Evolutionary conservation across 2,888 invertebrate species (phyloP), one percentile per base, ranked within the genome.

Genomic region (Eucera pruinosa): DNA sequence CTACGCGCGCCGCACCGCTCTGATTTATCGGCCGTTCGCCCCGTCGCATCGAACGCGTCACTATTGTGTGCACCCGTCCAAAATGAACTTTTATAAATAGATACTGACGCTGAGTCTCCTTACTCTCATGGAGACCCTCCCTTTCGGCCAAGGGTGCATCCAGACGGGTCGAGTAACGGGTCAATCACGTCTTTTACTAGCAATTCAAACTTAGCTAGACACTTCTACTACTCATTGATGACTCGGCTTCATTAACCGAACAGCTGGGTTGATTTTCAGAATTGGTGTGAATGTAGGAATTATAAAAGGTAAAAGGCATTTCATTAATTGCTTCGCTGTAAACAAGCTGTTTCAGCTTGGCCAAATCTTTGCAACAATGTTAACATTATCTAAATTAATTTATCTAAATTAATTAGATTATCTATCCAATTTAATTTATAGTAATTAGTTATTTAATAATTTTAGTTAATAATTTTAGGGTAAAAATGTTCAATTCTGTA

Each of bases 31-130:
- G 57, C 67, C 77, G 74, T 69, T 65, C 67, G 72, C 82, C 60
- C 71, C 66, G 69, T 78, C 55, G 55, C 65, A 78, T 78, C 79
- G 71, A 71, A 78, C 78, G 78, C 80, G 78, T 83, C 82, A 72
- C 84, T 85, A 84, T 86, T 80, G 81, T 85, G 57, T 67, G 77
- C 71, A 54, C 83, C 52, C 73, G 67, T 74, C 72, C 58, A 79
- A 87, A 78, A 84, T 86, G 87, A 87, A 87, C 76, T 84, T 86
- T 84, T 86, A 85, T 86, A 86, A 86, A 86, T 86, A 86, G 84
- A 50, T 9, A 43, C 55, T 7, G 62, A 73, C 62, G 43, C 78
- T 60, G 47, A 41, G 62, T 64, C 77, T 68, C 66, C 60, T 70
- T 62, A 36, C 61, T 57, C 62, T 39, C 27, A n/a, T 4, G 15